Evolutionary conservation across 2,797 vertebrate species (phyloP).

Genomic region (Octomys mimax): DNA sequence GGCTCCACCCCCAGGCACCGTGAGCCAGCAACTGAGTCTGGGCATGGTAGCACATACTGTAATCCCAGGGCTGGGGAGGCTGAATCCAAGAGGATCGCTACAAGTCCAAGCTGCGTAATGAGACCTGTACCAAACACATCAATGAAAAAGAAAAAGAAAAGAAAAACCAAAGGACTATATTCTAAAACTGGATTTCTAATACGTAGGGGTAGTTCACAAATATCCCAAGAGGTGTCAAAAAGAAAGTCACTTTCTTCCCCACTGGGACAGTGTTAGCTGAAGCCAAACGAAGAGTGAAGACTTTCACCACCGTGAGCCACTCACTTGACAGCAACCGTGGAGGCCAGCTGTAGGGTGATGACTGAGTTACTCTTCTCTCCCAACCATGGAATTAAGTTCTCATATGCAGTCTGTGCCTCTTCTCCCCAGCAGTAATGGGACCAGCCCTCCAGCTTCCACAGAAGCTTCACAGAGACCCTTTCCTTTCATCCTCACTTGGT

Average conservation of each 20-base stretch:
- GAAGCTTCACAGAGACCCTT: not conserved
- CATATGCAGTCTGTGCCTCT: not conserved
- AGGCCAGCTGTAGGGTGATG: not conserved
- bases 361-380: not conserved
- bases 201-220: not conserved
- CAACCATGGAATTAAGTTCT: not conserved
- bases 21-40: too few species aligned
- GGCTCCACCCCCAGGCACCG: too few species aligned
- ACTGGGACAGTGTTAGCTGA: not conserved
- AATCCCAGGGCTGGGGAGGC: too few species aligned
- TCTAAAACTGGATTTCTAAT: not conserved
- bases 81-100: too few species aligned
- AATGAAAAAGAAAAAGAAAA: not conserved
- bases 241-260: not conserved
- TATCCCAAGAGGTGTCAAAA: not conserved
- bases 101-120: too few species aligned
- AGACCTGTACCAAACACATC: too few species aligned
- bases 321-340: not conserved
- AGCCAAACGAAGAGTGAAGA: not conserved
- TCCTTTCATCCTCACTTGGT: not conserved
- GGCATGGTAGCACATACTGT: too few species aligned
- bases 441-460: not conserved
- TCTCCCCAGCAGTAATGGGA: not conserved
- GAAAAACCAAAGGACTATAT: not conserved
- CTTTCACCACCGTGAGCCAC: not conserved